These are phyloP conservation scores for Octomys mimax DNA, from an alignment of 2,797 vertebrate species.

Conservation along the genomic window DNA sequence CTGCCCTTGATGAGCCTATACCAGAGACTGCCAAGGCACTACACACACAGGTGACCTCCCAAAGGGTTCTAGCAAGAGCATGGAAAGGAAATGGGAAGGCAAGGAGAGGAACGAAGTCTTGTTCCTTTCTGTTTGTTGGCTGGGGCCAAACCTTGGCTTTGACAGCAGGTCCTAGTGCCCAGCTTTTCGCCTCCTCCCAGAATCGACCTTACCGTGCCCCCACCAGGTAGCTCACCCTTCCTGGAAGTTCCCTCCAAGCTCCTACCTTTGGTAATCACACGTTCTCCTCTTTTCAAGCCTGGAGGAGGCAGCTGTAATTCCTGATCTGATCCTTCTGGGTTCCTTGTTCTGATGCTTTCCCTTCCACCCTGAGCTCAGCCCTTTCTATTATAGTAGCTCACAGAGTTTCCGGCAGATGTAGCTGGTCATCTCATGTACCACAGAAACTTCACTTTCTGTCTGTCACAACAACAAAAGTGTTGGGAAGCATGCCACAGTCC, in stretches of 20 bases:
- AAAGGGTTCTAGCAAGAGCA: neutral
- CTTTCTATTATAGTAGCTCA: neutral
- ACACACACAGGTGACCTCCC: neutral
- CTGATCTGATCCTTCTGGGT: neutral
- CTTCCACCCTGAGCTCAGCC: neutral
- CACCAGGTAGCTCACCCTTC: neutral
- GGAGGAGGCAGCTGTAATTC: neutral
- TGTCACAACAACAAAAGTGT: neutral
- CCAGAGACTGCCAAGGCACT: neutral
- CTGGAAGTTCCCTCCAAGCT: neutral
- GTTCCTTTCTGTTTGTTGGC: neutral
- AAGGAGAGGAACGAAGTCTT: neutral
- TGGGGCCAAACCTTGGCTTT: neutral
- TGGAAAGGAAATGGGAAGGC: neutral
- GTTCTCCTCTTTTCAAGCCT: neutral
- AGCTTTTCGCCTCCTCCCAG: neutral
- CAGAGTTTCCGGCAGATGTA: neutral
- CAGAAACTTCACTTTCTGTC: neutral
- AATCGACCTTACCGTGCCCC: fast-evolving
- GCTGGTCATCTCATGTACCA: neutral
- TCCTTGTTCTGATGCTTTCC: neutral
- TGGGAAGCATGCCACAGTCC: neutral
- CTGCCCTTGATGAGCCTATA: neutral
- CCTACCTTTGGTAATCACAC: neutral
- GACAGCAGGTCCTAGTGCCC: neutral